Evolutionary conservation across 2,888 invertebrate genomes (phyloP), one percentile per base, ranked within the genome.

Genomic region (Mythimna ferrago): DNA sequence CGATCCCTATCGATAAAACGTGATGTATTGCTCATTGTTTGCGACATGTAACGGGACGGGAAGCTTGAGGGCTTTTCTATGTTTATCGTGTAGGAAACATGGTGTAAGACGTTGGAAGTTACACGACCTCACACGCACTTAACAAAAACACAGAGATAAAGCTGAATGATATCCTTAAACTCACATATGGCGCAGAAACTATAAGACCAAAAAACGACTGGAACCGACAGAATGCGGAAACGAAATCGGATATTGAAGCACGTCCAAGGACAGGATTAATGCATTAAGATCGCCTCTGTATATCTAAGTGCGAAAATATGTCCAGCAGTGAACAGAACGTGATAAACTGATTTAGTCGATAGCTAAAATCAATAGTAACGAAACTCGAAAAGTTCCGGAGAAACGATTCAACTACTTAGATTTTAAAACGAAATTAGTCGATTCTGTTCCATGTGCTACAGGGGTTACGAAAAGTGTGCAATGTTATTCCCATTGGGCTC

Each of bases 1-100:
- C 76, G 84, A 83, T 83, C 63, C 62, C 74, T 76, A 81, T 83
- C 84, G 73, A 73, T 75, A 58, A 56, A 66, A 67, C 71, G 60
- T 77, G 73, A 83, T 77, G 74, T 68, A 81, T 84, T 62, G 82
- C 61, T 65, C 71, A 78, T 83, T 82, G 82, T 80, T 71, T 62
- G 73, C 73, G 74, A 80, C 80, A 67, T 69, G 65, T 84, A 84
- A 82, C 80, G 78, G 84, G 71, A 71, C 54, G n/a, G 48, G 41
- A 48, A 68, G 58, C 79, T 65, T 32, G 69, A 78, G 73, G 58
- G 62, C 38, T 73, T 77, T 73, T 57, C 65, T 71, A 44, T 57
- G 68, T 62, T 70, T 70, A 56, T 58, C 26, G 26, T 51, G 41
- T 35, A 61, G 26, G 35, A 62, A 71, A 67, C 64, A 68, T 58